Evolutionary conservation across 2,797 vertebrate species (phyloP).

Genomic region (Oophaga sylvatica): DNA sequence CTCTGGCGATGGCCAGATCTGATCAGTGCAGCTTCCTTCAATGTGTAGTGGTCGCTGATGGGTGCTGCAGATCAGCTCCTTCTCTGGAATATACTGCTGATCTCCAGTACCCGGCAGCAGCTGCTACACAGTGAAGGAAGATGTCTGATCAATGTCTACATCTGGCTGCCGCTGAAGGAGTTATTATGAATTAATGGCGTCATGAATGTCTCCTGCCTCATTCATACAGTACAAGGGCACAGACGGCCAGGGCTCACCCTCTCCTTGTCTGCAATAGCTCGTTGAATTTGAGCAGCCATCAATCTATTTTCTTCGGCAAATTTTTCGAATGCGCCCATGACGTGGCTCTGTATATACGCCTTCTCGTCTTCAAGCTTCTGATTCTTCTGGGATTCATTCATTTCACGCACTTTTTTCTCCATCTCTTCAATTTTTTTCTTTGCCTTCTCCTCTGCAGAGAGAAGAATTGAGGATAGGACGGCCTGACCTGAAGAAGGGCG

Average conservation of each 20-base stretch:
- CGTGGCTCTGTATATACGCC: background rate
- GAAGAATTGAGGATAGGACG: background rate
- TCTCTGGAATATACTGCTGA: too few relatives aligned
- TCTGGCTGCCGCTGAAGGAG: too few relatives aligned
- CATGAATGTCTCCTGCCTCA: too few relatives aligned
- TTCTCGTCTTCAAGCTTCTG: background rate
- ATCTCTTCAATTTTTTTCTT: background rate
- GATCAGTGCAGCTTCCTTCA: too few relatives aligned
- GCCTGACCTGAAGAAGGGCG: background rate
- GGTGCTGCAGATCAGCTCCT: too few relatives aligned
- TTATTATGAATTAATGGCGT: too few relatives aligned
- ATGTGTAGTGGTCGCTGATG: too few relatives aligned
- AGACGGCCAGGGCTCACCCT: background rate
- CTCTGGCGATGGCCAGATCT: too few relatives aligned
- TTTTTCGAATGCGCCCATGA: background rate
- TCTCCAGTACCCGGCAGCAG: too few relatives aligned
- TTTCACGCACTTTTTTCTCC: background rate
- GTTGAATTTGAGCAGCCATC: background rate
- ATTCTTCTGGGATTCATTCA: background rate
- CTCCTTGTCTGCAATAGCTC: conserved; percentile 2
- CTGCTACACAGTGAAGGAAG: too few relatives aligned
- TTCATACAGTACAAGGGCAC: too few relatives aligned
- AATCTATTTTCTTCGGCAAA: background rate
- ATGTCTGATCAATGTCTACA: too few relatives aligned
- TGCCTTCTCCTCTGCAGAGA: background rate